Evolutionary conservation across 2,797 vertebrate genomes (phyloP).

Genomic region (Poecilia wingei): DNA sequence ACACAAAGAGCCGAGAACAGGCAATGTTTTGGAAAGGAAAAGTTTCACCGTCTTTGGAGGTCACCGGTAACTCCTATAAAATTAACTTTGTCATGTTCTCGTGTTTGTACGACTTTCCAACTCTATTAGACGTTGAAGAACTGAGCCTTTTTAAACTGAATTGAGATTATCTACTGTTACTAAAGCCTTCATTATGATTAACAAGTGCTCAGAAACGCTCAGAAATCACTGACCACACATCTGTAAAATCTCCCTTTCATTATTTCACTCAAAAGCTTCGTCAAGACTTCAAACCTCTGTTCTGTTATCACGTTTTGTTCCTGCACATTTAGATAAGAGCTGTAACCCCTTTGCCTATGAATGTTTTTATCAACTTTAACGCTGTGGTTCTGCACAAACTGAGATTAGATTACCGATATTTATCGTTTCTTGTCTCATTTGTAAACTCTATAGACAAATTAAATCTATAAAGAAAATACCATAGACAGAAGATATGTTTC

Average conservation of each 20-base stretch:
- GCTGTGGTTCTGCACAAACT: background rate
- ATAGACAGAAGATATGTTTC: background rate
- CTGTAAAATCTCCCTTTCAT: background rate
- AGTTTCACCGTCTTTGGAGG: background rate
- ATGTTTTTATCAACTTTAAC: background rate
- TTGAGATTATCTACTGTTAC: background rate
- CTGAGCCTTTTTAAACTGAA: background rate
- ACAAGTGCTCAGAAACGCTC: background rate
- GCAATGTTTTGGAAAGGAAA: background rate
- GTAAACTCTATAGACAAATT: background rate
- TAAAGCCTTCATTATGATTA: background rate
- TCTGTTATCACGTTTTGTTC: background rate
- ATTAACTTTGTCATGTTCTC: background rate
- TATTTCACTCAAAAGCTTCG: background rate
- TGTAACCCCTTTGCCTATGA: background rate
- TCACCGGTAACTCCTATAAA: background rate
- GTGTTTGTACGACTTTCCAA: background rate
- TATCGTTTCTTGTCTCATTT: background rate
- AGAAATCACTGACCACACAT: background rate
- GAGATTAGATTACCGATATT: background rate
- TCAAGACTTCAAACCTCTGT: background rate
- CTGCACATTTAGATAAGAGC: background rate
- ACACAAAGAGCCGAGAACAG: background rate
- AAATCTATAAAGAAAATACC: background rate
- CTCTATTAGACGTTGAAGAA: background rate